phyloP scores from a whole-genome alignment of 2,888 invertebrate species.

The Cephonodes hylas region DNA sequence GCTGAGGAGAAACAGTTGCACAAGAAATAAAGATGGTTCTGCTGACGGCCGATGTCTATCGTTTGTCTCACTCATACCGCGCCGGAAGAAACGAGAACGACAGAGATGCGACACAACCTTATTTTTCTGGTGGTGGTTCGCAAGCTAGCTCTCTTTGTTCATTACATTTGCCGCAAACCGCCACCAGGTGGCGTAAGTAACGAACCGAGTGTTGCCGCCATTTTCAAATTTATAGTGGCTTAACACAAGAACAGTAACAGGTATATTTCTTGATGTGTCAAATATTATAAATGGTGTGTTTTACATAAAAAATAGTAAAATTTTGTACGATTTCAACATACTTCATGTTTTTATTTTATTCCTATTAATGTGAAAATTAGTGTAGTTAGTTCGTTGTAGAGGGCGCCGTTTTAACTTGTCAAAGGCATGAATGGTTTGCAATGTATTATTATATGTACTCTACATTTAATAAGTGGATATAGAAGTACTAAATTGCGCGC shows the following conservation, averaged over 20 bases:
- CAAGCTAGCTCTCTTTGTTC: constrained; percentile 79
- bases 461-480: too few species aligned
- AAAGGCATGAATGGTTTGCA: neutral
- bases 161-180: constrained; percentile 41
- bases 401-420: neutral
- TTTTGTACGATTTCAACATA: too few species aligned
- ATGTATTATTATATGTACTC: neutral
- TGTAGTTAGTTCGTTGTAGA: neutral
- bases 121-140: constrained; percentile 63
- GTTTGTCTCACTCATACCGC: constrained; percentile 60
- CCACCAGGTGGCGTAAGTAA: constrained; percentile 54
- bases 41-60: constrained; percentile 72
- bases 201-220: neutral
- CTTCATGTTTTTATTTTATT: neutral
- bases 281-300: too few species aligned
- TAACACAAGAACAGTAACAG: neutral
- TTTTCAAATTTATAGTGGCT: neutral
- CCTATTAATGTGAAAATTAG: neutral
- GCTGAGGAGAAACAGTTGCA: constrained; percentile 80
- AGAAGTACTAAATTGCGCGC: neutral
- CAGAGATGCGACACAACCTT: constrained; percentile 75
- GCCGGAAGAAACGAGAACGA: constrained; percentile 39
- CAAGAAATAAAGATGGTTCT: constrained; percentile 80
- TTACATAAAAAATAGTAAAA: too few species aligned
- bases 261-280: too few species aligned